These are phyloP conservation scores for Pecten maximus DNA, from an alignment of 2,888 invertebrate genomes.

Conservation along the genomic window DNA sequence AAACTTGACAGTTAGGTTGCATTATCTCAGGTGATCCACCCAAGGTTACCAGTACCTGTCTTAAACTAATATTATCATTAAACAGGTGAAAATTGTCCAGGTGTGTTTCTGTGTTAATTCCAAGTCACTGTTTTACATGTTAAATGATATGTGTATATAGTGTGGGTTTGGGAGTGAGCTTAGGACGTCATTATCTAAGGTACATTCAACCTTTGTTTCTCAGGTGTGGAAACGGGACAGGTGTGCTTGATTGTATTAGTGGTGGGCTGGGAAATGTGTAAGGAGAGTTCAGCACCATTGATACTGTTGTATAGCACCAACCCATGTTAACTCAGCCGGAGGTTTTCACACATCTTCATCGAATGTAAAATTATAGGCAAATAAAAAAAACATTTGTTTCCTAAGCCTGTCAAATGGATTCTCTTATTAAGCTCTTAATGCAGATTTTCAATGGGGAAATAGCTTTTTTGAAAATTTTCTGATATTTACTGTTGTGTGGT, in stretches of 20 bases:
- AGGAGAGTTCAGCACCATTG: not conserved
- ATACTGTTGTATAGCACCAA: not conserved
- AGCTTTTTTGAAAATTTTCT: no score
- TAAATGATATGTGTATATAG: not conserved
- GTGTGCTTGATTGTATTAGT: not conserved
- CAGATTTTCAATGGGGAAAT: no score
- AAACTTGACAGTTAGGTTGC: not conserved
- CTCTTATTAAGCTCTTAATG: no score
- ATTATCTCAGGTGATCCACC: not conserved
- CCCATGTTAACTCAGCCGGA: not conserved
- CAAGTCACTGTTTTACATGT: not conserved
- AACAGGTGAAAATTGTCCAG: conserved; percentile 22
- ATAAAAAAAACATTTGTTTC: not conserved
- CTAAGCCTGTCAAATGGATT: no score
- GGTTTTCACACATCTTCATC: not conserved
- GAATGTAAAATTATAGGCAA: not conserved
- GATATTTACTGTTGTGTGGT: no score
- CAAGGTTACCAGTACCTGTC: no score
- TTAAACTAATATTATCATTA: not conserved
- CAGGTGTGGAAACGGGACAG: conserved; percentile 2
- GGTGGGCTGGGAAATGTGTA: not conserved
- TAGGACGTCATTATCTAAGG: not conserved
- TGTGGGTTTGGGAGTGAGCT: not conserved
- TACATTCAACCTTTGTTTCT: not conserved
- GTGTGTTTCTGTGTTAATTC: not conserved